Percentiles rank a stretch among this genome's conserved stretches.
Evolutionary conservation across 1,140 invertebrate genomes (phyloP).

Genomic region (Ladona fulva): DNA sequence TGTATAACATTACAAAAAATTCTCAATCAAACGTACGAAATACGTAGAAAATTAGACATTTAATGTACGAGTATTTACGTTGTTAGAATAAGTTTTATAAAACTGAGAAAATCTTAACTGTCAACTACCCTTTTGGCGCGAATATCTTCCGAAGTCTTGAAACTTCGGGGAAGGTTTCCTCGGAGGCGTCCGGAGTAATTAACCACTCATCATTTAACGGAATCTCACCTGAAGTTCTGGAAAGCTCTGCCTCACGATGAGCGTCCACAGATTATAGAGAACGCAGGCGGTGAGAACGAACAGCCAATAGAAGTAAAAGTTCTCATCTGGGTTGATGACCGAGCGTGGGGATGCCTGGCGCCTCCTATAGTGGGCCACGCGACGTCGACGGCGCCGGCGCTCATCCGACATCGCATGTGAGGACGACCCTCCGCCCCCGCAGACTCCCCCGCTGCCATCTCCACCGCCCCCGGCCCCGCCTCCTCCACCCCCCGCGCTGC

Average conservation of each 20-base stretch:
- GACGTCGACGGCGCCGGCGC: slow-evolving; percentile 42
- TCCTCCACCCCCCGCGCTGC: slow-evolving; percentile 34
- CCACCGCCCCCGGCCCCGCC: slow-evolving; percentile 48
- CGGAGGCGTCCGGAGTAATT: too few relatives aligned
- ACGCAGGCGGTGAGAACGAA: slow-evolving; percentile 79
- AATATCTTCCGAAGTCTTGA: too few relatives aligned
- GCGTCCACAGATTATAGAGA: slow-evolving; percentile 90
- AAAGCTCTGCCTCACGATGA: slow-evolving; percentile 89
- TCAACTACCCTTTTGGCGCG: too few relatives aligned
- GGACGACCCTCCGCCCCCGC: slow-evolving; percentile 43
- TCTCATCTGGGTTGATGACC: slow-evolving; percentile 92
- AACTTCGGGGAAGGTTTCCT: too few relatives aligned
- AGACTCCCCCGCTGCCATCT: slow-evolving; percentile 27
- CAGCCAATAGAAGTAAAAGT: slow-evolving; percentile 93
- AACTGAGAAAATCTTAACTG: too few relatives aligned
- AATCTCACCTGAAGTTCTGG: slow-evolving; percentile 67
- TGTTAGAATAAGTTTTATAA: too few relatives aligned
- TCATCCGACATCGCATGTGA: slow-evolving; percentile 46
- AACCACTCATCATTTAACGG: too few relatives aligned
- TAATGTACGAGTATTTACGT: too few relatives aligned
- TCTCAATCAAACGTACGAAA: too few relatives aligned
- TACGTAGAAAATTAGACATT: too few relatives aligned
- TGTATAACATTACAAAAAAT: too few relatives aligned
- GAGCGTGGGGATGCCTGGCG: slow-evolving; percentile 56
- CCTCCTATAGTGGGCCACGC: slow-evolving; percentile 38